These are phyloP conservation scores for Acanthopagrus latus DNA, from an alignment of 2,797 vertebrate genomes.

Conservation along the genomic window DNA sequence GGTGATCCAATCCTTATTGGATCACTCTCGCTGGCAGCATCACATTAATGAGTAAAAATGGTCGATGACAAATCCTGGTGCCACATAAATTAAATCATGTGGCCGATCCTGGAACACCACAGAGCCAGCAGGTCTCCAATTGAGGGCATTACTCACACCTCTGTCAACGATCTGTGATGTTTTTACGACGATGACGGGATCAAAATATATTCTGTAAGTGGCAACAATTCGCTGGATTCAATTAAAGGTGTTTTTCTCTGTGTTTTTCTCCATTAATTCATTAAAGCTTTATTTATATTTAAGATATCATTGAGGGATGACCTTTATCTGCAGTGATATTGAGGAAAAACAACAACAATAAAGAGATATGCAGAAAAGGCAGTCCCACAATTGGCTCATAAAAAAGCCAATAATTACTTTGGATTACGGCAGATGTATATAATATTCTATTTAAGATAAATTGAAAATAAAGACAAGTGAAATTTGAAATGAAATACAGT, in stretches of 20 bases:
- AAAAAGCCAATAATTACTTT: too few species aligned
- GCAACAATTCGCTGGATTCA: constrained; percentile 27
- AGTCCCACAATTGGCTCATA: too few species aligned
- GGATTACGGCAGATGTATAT: too few species aligned
- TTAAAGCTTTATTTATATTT: too few species aligned
- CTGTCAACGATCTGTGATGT: constrained; percentile 20
- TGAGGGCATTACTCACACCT: constrained; percentile 61
- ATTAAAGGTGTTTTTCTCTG: constrained; percentile 17
- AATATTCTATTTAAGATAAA: too few species aligned
- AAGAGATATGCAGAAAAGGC: too few species aligned
- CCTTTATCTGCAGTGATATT: too few species aligned
- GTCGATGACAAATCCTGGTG: constrained; percentile 67
- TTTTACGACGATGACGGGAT: constrained; percentile 23
- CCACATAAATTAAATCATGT: constrained; percentile 71
- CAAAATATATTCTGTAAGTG: constrained; percentile 48
- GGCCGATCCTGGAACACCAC: constrained; percentile 48
- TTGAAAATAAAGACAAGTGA: too few species aligned
- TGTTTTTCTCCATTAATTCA: neutral
- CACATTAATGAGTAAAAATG: constrained; percentile 66
- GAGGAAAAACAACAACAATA: too few species aligned
- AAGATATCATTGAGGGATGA: too few species aligned
- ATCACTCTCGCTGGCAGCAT: constrained; percentile 45
- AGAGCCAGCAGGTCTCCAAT: constrained; percentile 36
- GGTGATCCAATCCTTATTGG: constrained; percentile 65
- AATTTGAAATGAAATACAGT: too few species aligned